Percentiles rank a stretch among this genome's conserved stretches.
Conservation (phyloP, 2,888 invertebrate genomes). For the Nezara viridula region DNA sequence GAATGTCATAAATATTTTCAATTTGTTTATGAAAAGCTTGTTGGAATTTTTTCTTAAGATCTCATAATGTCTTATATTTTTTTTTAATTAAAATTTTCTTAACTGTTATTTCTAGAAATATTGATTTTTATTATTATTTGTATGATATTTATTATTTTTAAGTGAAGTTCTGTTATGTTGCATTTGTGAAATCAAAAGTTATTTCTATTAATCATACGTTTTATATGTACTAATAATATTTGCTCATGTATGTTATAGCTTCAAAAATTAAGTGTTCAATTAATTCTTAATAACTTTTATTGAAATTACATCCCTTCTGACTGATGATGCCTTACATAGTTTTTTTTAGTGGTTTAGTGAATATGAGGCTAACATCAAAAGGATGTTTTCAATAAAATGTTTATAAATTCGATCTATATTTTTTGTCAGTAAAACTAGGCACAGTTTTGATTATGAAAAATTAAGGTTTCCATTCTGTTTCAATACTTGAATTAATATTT, state of each 20-base stretch:
- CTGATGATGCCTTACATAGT: background rate
- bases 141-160: conserved; percentile 36
- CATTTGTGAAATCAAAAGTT: conserved; percentile 39
- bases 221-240: background rate
- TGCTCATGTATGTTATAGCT: background rate
- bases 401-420: background rate
- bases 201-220: conserved; percentile 41
- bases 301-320: background rate
- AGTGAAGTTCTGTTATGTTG: background rate
- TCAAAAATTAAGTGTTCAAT: conserved; percentile 39
- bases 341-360: background rate
- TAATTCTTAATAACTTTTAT: background rate
- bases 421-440: background rate
- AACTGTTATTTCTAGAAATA: conserved; percentile 24
- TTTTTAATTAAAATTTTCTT: conserved; percentile 25
- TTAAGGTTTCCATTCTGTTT: too few species aligned
- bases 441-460: background rate
- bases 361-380: background rate
- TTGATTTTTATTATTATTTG: background rate
- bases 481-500: too few species aligned
- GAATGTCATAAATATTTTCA: background rate
- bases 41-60: background rate
- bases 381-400: background rate
- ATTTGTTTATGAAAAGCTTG: conserved; percentile 24
- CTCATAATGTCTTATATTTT: background rate